Base-by-base conservation (phyloP, 1,140 invertebrate genomes). In the Leptopilina clavipes region DNA sequence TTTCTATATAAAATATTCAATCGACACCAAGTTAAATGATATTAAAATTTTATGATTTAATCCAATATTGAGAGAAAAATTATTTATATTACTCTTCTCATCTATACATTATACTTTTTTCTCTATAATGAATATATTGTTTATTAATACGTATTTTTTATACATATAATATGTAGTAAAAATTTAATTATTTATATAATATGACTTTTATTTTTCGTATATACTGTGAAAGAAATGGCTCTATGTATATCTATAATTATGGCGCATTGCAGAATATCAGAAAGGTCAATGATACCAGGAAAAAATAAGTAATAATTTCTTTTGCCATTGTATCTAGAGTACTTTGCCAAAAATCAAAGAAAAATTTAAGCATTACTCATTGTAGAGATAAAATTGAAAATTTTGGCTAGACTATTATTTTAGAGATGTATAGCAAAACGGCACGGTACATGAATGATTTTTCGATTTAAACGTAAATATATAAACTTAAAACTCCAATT, bases 261-360 rank as follows among this genome's bases (percentile, higher is more conserved):
- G 77, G 71, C 74, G 77, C 77, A 78, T 73, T 78, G 77, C 77
- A 78, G 77, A 75, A 75, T 52, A 40, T 74, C 43, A 18, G 37
- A 54, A 71, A 52, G 77, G 73, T 75, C 77, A 78, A 75, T 70
- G 77, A 37, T 75, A 72, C 71, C 22, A 73, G 31, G 40, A 65
- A 75, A 45, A 52, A 77, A 43, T 65, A 45, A 45, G 19, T 22
- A 65, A 65, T n/a, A 31, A 65, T 71, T 59, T 44, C 45, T 48
- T 74, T 31, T 71, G 7, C 65, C 17, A 52, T 73, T 65, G 59
- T 12, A 40, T 40, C 9, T n/a, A 65, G 25, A n/a, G 59, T 14
- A 37, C 59, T 65, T 31, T 65, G 59, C 59, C 59, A 65, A 31
- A 65, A 31, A 31, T 37, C 11, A 65, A 37, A 65, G 12, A 14